Evolutionary conservation across 2,888 invertebrate genomes (phyloP).

Genomic region (Cosmopolites sordidus): DNA sequence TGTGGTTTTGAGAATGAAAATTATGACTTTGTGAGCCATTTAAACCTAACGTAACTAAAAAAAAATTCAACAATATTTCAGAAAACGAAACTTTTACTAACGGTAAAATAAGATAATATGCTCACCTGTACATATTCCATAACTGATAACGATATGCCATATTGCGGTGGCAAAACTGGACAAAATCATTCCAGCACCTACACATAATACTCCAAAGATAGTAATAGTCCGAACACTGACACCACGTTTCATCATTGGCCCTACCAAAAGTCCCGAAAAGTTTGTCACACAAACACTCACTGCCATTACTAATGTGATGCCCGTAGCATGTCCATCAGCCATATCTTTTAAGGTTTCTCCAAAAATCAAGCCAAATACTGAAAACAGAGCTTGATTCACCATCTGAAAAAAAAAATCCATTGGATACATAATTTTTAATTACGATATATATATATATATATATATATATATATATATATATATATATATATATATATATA

Average conservation of each 20-base stretch:
- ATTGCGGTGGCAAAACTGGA: constrained; percentile 53
- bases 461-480: background rate
- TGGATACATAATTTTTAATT: too few species aligned
- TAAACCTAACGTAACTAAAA: too few species aligned
- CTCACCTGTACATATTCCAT: constrained; percentile 54
- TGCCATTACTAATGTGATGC: constrained; percentile 65
- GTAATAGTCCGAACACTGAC: constrained; percentile 55
- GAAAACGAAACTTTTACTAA: too few species aligned
- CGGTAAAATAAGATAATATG: too few species aligned
- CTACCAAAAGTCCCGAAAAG: constrained; percentile 64
- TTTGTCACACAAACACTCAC: constrained; percentile 62
- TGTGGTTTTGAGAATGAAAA: too few species aligned
- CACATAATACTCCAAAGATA: constrained; percentile 52
- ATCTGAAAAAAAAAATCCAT: constrained; percentile 46
- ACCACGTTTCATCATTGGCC: constrained; percentile 57
- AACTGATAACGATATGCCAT: constrained; percentile 54
- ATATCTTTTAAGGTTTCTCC: constrained; percentile 60
- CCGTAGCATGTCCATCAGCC: constrained; percentile 59
- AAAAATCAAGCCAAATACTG: constrained; percentile 66
- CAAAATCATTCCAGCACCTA: constrained; percentile 52
- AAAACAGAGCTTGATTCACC: constrained; percentile 67
- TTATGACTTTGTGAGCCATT: too few species aligned
- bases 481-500: background rate
- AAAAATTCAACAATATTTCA: too few species aligned
- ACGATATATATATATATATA: too few species aligned